Conservation (phyloP, 2,888 invertebrate species). For the Plutella xylostella region DNA sequence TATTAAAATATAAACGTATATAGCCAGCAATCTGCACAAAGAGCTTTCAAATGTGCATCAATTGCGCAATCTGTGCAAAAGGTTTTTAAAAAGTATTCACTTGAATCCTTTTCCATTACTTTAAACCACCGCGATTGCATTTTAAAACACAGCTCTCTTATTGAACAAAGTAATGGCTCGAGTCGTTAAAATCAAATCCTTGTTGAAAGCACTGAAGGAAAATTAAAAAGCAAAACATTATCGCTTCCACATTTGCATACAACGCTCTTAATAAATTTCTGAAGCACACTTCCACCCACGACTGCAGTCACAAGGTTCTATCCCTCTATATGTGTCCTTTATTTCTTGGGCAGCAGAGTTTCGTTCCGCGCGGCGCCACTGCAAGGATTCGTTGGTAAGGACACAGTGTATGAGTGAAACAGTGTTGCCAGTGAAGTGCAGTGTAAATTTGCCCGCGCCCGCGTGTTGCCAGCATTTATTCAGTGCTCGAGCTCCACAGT, state of each 20-base stretch:
- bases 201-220: too few species aligned
- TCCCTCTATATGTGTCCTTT: too few species aligned
- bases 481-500: conserved; percentile 22
- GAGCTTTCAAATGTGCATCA: too few species aligned
- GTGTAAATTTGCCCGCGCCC: conserved; percentile 60
- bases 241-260: conserved; percentile 35
- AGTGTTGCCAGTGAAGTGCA: conserved; percentile 57
- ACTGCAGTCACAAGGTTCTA: neutral
- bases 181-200: too few species aligned
- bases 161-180: too few species aligned
- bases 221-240: conserved; percentile 21
- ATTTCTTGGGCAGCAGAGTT: neutral
- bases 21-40: too few species aligned
- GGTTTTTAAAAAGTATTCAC: too few species aligned
- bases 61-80: too few species aligned
- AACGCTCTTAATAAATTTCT: conserved; percentile 39
- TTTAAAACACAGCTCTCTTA: too few species aligned
- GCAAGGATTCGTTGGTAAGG: neutral
- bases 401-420: conserved; percentile 23
- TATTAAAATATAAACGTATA: too few species aligned
- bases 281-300: conserved; percentile 1
- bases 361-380: neutral
- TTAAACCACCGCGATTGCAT: too few species aligned
- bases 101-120: too few species aligned
- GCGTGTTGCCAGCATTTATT: conserved; percentile 50